A percentile compares a stretch with the other conserved stretches of the same genome.
Evolutionary conservation across 2,113 vertebrate genomes (phyloP).

Genomic region (Garra rufa): DNA sequence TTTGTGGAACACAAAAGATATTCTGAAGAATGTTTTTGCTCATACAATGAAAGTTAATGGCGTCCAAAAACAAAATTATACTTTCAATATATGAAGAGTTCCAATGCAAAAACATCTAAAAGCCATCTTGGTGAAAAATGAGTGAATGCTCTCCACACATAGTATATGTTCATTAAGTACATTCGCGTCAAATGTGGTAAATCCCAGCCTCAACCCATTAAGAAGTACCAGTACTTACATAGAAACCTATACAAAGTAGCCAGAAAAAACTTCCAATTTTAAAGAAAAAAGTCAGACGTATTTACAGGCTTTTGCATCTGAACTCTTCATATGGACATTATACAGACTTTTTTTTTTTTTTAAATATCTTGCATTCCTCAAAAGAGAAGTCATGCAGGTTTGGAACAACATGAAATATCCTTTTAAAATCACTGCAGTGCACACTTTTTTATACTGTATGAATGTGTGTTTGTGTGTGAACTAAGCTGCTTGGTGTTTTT

Average conservation of each 20-base stretch:
- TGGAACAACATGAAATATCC: not conserved
- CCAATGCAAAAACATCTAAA: too few relatives aligned
- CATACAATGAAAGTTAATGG: not conserved
- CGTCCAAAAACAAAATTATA: not conserved
- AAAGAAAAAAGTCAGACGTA: too few relatives aligned
- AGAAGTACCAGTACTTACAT: too few relatives aligned
- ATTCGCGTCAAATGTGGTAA: too few relatives aligned
- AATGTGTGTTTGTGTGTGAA: not conserved
- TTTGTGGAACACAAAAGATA: not conserved
- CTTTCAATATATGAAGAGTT: not conserved
- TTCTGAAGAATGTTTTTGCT: not conserved
- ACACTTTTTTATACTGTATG: not conserved
- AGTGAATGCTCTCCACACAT: too few relatives aligned
- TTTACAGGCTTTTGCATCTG: too few relatives aligned
- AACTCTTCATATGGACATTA: too few relatives aligned
- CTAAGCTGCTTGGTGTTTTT: not conserved
- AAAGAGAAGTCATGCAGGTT: not conserved
- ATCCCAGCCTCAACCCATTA: too few relatives aligned
- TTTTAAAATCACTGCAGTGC: not conserved
- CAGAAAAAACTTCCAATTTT: too few relatives aligned
- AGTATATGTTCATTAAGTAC: too few relatives aligned
- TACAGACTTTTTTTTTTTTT: not conserved
- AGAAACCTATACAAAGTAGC: too few relatives aligned
- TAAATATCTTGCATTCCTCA: not conserved
- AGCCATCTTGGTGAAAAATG: too few relatives aligned